A percentile compares a stretch with the other conserved stretches of the same genome.
These are phyloP conservation scores for Psilanteris sp. DNA, from an alignment of 1,140 invertebrate species.

Conservation along the genomic window DNA sequence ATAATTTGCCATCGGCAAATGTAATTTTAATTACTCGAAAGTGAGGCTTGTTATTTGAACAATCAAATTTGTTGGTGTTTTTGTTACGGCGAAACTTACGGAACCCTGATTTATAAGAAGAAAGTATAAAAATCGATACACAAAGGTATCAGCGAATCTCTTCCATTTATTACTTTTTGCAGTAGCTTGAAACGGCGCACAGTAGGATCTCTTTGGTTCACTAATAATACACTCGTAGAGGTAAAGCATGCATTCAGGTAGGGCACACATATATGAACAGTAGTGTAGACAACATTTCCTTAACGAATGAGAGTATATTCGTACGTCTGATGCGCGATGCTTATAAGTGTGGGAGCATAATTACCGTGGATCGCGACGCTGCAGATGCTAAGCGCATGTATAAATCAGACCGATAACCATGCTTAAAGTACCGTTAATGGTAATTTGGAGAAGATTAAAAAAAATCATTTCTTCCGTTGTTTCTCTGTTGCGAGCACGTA, in stretches of 20 bases:
- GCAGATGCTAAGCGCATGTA: conserved; percentile 36
- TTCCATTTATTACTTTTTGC: conserved; percentile 36
- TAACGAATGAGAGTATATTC: conserved; percentile 17
- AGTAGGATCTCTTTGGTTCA: conserved; percentile 28
- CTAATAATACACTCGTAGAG: conserved; percentile 54
- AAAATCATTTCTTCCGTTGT: conserved; percentile 1
- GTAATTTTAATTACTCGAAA: too few relatives aligned
- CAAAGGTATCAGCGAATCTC: conserved; percentile 7
- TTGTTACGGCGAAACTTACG: too few relatives aligned
- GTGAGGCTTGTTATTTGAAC: too few relatives aligned
- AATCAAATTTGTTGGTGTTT: too few relatives aligned
- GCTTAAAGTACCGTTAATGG: conserved; percentile 6
- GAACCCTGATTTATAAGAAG: too few relatives aligned
- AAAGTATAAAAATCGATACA: conserved; percentile 18
- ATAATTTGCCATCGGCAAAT: too few relatives aligned
- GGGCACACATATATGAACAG: conserved; percentile 4
- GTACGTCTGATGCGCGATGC: neutral
- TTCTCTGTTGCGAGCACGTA: too few relatives aligned
- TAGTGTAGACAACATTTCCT: conserved; percentile 33
- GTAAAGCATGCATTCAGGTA: conserved; percentile 49
- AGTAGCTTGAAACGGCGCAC: conserved; percentile 29
- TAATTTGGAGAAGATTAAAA: conserved; percentile 16
- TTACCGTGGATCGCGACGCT: conserved; percentile 35
- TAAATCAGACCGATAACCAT: conserved; percentile 41
- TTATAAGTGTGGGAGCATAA: conserved; percentile 47